These are phyloP conservation scores for Belonocnema kinseyi DNA, from an alignment of 1,140 invertebrate genomes.

Conservation along the genomic window DNA sequence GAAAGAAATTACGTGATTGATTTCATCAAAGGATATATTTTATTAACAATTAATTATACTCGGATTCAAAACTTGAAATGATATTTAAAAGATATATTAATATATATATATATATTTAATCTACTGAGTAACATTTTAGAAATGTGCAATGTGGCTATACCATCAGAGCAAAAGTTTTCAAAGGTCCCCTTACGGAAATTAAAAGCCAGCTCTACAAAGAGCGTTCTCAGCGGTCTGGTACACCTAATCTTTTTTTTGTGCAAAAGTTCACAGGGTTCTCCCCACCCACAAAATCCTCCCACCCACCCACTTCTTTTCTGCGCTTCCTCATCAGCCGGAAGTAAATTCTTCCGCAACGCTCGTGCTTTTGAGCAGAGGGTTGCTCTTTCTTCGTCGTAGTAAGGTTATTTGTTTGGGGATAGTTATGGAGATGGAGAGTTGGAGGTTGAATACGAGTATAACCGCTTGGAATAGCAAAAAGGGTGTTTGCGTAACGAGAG, in stretches of 20 bases:
- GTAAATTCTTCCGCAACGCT: not conserved
- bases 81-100: too few relatives aligned
- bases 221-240: not conserved
- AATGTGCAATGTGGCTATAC: too few relatives aligned
- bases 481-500: slow-evolving; percentile 43
- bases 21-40: too few relatives aligned
- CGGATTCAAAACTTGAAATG: too few relatives aligned
- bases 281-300: not conserved
- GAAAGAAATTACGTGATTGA: too few relatives aligned
- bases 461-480: not conserved
- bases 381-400: not conserved
- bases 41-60: too few relatives aligned
- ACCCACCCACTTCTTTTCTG: not conserved
- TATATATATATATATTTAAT: too few relatives aligned
- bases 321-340: not conserved
- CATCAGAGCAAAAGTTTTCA: not conserved
- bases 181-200: not conserved
- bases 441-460: too few relatives aligned
- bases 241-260: not conserved
- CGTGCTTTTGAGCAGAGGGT: not conserved
- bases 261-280: not conserved
- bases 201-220: not conserved
- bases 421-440: too few relatives aligned
- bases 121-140: too few relatives aligned
- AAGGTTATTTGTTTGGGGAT: not conserved